Conservation (phyloP, 1,140 invertebrate species). For the Pseudomyrmex gracilis region DNA sequence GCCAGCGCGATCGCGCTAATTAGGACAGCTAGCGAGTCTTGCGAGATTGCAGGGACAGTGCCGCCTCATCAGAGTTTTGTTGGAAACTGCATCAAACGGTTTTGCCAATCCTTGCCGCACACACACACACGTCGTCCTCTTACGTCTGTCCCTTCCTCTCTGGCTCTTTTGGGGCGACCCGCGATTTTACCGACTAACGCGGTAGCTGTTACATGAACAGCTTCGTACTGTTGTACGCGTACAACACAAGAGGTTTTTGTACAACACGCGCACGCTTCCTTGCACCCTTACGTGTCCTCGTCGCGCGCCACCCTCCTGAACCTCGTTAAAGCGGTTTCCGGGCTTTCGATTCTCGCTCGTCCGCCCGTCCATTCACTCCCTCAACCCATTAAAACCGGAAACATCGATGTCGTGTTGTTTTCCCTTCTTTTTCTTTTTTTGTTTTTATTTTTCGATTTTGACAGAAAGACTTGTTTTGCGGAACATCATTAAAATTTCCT, state of each 20-base stretch:
- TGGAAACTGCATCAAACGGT: slow-evolving; percentile 43
- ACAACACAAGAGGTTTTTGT: slow-evolving; percentile 23
- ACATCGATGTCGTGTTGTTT: neutral
- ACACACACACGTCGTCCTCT: too few species aligned
- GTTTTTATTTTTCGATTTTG: neutral
- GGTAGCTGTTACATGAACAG: slow-evolving; percentile 18
- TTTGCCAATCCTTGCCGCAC: slow-evolving; percentile 3
- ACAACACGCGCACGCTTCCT: neutral
- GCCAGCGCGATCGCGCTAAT: slow-evolving; percentile 25
- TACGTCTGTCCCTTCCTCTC: neutral
- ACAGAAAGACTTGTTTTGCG: slow-evolving; percentile 1
- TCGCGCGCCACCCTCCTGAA: slow-evolving; percentile 11
- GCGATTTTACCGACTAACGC: slow-evolving; percentile 25
- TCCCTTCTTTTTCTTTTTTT: neutral
- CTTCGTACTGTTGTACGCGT: slow-evolving; percentile 26
- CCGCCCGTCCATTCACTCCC: neutral
- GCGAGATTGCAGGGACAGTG: neutral
- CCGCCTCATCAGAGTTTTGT: slow-evolving; percentile 19
- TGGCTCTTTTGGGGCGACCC: neutral
- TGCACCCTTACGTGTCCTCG: slow-evolving; percentile 26
- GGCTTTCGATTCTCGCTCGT: slow-evolving; percentile 33
- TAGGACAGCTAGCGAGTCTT: neutral
- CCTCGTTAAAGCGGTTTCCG: slow-evolving; percentile 52
- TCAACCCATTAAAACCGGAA: slow-evolving; percentile 21
- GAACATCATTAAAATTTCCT: slow-evolving; percentile 21